A percentile compares a stretch with the other conserved stretches of the same genome.
These are phyloP conservation scores for Lithosia quadra DNA, from an alignment of 2,888 invertebrate genomes.

Conservation along the genomic window DNA sequence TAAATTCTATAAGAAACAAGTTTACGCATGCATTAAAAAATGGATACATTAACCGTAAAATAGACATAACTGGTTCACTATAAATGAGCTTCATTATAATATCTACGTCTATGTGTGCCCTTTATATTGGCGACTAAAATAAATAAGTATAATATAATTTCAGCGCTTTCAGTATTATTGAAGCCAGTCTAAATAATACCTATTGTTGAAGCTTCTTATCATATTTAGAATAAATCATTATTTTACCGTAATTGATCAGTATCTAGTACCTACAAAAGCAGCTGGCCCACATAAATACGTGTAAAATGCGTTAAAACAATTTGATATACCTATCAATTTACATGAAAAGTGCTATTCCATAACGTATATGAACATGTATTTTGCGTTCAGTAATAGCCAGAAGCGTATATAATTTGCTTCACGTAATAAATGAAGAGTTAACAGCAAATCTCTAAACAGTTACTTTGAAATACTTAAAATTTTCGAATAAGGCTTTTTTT, in stretches of 20 bases:
- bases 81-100: not conserved
- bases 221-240: not conserved
- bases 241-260: slow-evolving; percentile 19
- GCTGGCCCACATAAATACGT: slow-evolving; percentile 19
- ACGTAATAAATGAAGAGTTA: slow-evolving; percentile 9
- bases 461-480: not conserved
- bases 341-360: slow-evolving; percentile 11
- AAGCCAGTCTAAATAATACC: not conserved
- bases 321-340: slow-evolving; percentile 15
- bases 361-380: slow-evolving; percentile 4
- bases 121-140: not conserved
- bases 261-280: slow-evolving; percentile 5
- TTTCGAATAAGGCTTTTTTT: not conserved
- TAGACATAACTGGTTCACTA: slow-evolving; percentile 1
- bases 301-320: slow-evolving; percentile 22
- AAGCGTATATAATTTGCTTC: slow-evolving; percentile 22
- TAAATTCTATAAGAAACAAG: slow-evolving; percentile 17
- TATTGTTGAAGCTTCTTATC: not conserved
- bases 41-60: not conserved
- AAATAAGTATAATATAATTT: not conserved
- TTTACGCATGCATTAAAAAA: slow-evolving; percentile 6
- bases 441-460: slow-evolving; percentile 18
- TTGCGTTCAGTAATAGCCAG: slow-evolving; percentile 14
- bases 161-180: not conserved
- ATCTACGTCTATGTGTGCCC: not conserved